A percentile compares a stretch with the other conserved stretches of the same genome.
phyloP scores from a whole-genome alignment of 2,113 vertebrate species.

The Choloepus hoffmanni region DNA sequence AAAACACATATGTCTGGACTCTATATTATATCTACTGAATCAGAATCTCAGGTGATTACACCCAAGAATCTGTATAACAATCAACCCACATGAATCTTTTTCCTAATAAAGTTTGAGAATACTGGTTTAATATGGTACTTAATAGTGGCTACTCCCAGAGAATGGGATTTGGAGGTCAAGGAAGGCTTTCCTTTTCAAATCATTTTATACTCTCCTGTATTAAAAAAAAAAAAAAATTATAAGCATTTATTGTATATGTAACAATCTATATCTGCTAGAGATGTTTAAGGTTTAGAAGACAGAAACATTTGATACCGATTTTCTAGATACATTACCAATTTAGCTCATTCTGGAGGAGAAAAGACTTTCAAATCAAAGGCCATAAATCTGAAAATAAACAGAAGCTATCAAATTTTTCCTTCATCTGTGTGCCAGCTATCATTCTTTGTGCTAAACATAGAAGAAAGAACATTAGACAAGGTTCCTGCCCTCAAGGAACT shows the following conservation, averaged over 20 bases:
- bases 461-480: slow-evolving; percentile 8
- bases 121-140: neutral
- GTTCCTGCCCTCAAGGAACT: neutral
- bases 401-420: neutral
- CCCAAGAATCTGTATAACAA: neutral
- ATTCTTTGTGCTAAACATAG: neutral
- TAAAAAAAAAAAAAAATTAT: neutral
- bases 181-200: neutral
- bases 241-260: neutral
- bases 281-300: neutral
- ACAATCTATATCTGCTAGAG: slow-evolving; percentile 10
- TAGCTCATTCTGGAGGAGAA: neutral
- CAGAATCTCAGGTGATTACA: neutral
- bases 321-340: neutral
- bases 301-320: neutral
- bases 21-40: neutral
- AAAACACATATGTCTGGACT: neutral
- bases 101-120: neutral
- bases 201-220: neutral
- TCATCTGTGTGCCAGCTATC: neutral
- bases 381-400: neutral
- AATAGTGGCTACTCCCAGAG: neutral
- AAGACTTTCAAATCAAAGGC: neutral
- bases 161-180: neutral
- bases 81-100: neutral